These are phyloP conservation scores for Sipunculus nudus DNA, from an alignment of 2,888 invertebrate species.

Conservation along the genomic window DNA sequence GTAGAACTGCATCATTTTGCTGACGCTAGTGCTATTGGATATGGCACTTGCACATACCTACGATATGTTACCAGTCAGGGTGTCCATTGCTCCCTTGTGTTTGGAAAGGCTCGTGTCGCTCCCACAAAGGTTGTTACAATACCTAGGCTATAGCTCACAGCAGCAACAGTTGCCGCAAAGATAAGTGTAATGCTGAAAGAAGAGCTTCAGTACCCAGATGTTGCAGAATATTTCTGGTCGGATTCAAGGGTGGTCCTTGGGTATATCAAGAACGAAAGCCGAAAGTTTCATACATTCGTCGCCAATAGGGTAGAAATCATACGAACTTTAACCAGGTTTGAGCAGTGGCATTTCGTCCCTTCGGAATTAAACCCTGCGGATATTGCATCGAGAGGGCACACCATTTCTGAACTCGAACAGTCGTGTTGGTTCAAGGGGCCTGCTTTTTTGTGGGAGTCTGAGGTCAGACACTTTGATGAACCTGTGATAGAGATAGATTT, in stretches of 20 bases:
- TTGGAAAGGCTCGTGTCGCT: conserved; percentile 37
- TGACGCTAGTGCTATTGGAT: conserved; percentile 36
- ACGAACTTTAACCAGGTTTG: conserved; percentile 16
- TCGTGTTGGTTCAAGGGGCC: conserved; percentile 13
- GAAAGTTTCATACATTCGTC: conserved; percentile 43
- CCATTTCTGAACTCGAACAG: conserved; percentile 1
- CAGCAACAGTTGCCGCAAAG: conserved; percentile 21
- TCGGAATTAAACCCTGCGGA: conserved; percentile 34
- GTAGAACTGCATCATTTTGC: conserved; percentile 40
- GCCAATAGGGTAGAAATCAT: conserved; percentile 42
- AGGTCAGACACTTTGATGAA: background rate
- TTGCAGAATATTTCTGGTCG: conserved; percentile 18
- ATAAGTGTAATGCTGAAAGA: background rate
- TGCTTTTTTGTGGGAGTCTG: conserved; percentile 4
- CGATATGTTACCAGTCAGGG: conserved; percentile 18
- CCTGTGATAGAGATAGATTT: background rate
- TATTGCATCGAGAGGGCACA: conserved; percentile 26
- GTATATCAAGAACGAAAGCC: conserved; percentile 22
- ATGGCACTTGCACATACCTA: conserved; percentile 41
- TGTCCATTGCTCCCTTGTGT: conserved; percentile 35
- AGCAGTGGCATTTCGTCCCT: conserved; percentile 43
- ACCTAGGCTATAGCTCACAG: conserved; percentile 39
- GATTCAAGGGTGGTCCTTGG: conserved; percentile 11
- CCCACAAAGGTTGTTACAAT: conserved; percentile 36
- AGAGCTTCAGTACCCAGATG: conserved; percentile 11